A percentile compares a stretch with the other conserved stretches of the same genome.
Conservation (phyloP, 2,113 vertebrate species). For the Campylomormyrus tamandua region DNA sequence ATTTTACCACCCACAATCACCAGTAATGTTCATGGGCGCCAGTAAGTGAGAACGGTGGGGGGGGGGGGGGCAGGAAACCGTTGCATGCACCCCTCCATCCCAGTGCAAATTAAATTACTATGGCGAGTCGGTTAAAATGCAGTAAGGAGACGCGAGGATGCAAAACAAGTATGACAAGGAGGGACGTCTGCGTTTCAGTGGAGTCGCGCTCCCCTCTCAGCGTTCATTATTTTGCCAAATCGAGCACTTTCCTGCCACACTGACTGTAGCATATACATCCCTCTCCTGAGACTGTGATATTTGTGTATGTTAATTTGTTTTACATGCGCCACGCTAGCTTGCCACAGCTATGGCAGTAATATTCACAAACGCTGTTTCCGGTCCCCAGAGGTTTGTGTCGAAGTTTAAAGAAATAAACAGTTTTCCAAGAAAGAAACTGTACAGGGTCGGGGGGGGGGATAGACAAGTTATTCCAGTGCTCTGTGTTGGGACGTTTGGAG, state of each 20-base stretch:
- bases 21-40: slow-evolving; percentile 22
- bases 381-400: slow-evolving; percentile 5
- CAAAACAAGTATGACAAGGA: neutral
- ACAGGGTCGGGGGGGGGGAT: neutral
- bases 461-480: neutral
- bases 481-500: neutral
- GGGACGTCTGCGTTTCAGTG: neutral
- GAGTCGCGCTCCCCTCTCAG: neutral
- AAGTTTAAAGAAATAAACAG: neutral
- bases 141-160: neutral
- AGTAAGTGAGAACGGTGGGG: neutral
- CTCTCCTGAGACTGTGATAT: neutral
- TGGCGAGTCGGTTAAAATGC: neutral
- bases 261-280: neutral
- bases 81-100: neutral
- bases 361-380: neutral
- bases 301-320: slow-evolving; percentile 1
- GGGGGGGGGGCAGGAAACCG: neutral
- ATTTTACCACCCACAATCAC: slow-evolving; percentile 8
- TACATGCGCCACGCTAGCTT: neutral
- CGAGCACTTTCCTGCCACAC: neutral
- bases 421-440: neutral
- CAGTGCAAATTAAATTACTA: slow-evolving; percentile 10
- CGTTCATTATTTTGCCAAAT: neutral
- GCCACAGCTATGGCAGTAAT: neutral